Evolutionary conservation across 2,113 vertebrate genomes (phyloP), one percentile per base, ranked within the genome.

Genomic region (Dromaius novaehollandiae): DNA sequence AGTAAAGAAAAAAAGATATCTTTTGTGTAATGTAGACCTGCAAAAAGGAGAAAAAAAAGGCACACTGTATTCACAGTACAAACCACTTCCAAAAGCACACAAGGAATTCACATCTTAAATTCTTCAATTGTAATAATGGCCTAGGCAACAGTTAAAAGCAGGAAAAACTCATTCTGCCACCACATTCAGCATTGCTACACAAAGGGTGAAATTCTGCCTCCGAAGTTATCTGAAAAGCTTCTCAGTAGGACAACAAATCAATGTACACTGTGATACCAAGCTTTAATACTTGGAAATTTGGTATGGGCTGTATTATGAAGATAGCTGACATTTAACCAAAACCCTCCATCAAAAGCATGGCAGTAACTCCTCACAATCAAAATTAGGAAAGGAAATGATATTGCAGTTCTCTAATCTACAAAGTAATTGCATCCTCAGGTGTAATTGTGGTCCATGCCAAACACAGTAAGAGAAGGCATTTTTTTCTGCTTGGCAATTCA

Each of bases 1-100:
- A 79, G 65, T 60, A 55, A 86, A 95, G 94, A 94, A 38, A 65
- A 65, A 73, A 91, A 90, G 68, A 34, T 34, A 34, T 34, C 30
- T 60, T 34, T 58, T 58, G 56, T 58, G 68, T 78, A 89, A 86
- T 48, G 30, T 28, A 83, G 86, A 93, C 58, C 44, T 81, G 17
- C 38, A 88, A 76, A 46, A 46, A 46, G 15, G 6, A 46, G 38
- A 50, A 82, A 89, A 93, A 82, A 16, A 22, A n/a, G n/a, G 38
- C 38, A 38, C 38, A 38, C 38, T 38, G 38, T 38, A 38, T 38
- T 42, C 60, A 73, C 15, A 68, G 80, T 20, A 48, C 26, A 12
- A 64, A 44, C 3, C 2, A 80, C 66, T 75, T 88, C 82, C 50
- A 75, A 80, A 91, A 86, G 18, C 16, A 60, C 10, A 16, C 16